Evolutionary conservation across 2,113 vertebrate genomes (phyloP).

Genomic region (Rhea americana): DNA sequence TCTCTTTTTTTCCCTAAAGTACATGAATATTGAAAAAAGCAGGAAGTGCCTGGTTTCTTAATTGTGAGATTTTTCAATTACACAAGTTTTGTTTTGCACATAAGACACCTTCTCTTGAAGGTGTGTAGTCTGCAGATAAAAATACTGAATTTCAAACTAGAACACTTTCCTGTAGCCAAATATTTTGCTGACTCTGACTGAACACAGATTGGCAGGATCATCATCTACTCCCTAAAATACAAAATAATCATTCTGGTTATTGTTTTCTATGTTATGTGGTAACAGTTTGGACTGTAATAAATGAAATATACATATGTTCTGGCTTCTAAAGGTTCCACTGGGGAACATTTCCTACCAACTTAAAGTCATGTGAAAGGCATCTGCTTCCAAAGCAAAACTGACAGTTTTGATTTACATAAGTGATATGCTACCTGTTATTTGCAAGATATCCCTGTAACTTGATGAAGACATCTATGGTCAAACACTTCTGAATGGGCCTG

Average conservation of each 20-base stretch:
- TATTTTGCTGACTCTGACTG: neutral
- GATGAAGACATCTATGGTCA: neutral
- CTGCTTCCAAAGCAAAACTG: conserved; percentile 37
- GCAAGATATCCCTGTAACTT: neutral
- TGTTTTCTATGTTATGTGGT: conserved; percentile 9
- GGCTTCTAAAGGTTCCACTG: conserved; percentile 3
- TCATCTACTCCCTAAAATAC: neutral
- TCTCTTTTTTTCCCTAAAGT: conserved; percentile 3
- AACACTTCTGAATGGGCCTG: neutral
- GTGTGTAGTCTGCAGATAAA: neutral
- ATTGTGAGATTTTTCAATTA: neutral
- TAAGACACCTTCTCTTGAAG: neutral
- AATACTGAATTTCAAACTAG: neutral
- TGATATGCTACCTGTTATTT: neutral
- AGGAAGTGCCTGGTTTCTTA: neutral
- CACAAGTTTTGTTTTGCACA: neutral
- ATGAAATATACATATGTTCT: conserved; percentile 40
- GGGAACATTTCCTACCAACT: conserved; percentile 10
- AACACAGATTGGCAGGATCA: neutral
- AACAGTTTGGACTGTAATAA: conserved; percentile 29
- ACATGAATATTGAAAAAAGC: neutral
- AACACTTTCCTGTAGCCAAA: neutral
- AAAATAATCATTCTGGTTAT: conserved; percentile 33
- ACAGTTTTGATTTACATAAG: neutral
- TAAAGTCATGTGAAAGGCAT: conserved; percentile 9